Evolutionary conservation across 64 coral and sea anemone genomes (phyloP).

Genomic region (Hydrozoanthus tunicans): DNA sequence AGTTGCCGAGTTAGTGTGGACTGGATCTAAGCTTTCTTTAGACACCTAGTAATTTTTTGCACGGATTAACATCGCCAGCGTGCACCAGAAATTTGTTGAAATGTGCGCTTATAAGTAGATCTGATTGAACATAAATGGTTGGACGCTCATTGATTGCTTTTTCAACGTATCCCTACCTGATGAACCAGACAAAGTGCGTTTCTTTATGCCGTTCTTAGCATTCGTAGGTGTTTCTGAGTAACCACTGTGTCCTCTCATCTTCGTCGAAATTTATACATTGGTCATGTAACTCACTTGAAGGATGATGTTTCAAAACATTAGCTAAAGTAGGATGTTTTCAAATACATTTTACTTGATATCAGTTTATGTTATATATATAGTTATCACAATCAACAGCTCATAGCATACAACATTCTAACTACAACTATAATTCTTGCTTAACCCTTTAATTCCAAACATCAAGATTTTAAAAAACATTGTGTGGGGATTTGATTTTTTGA

Average conservation of each 20-base stretch:
- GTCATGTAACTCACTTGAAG: no score
- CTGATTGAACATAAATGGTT: neutral
- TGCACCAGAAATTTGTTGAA: neutral
- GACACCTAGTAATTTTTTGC: neutral
- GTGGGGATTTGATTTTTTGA: no score
- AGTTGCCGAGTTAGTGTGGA: no score
- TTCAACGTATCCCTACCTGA: neutral
- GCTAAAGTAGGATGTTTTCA: no score
- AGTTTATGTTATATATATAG: no score
- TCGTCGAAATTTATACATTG: neutral
- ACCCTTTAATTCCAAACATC: no score
- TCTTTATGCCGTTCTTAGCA: neutral
- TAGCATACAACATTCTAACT: no score
- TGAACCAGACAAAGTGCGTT: neutral
- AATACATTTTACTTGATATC: no score
- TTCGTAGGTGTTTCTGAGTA: neutral
- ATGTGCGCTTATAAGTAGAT: neutral
- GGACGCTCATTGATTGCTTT: neutral
- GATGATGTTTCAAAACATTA: no score
- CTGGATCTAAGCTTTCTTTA: neutral
- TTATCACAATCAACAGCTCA: no score
- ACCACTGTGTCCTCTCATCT: neutral
- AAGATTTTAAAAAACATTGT: no score
- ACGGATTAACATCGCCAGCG: neutral
- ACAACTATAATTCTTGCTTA: no score